Percentiles rank a stretch among this genome's conserved stretches.
Evolutionary conservation across 2,797 vertebrate species (phyloP).

Genomic region (Halcyon leucocephala): DNA sequence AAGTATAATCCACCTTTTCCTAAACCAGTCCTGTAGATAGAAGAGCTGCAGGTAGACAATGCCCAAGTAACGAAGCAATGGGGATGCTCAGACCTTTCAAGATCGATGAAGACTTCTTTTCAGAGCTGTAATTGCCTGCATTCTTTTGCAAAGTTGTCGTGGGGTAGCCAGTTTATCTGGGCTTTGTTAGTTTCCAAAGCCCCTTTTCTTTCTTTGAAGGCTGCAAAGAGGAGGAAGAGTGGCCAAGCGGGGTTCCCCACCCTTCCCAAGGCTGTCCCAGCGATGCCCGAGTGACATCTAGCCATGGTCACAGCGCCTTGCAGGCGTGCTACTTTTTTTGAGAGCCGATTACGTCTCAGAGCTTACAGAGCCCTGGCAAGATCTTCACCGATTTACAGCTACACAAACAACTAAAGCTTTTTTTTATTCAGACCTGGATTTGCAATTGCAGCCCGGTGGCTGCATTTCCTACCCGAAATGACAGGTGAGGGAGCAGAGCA

Average conservation of each 20-base stretch:
- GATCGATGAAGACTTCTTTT: fast-evolving
- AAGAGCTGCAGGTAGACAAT: background rate
- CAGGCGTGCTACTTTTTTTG: background rate
- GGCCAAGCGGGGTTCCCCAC: too few relatives aligned
- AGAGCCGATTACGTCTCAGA: background rate
- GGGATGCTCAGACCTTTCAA: background rate
- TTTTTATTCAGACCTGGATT: too few relatives aligned
- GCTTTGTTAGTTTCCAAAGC: background rate
- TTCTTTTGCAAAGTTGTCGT: background rate
- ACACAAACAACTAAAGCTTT: fast-evolving
- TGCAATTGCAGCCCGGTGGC: too few relatives aligned
- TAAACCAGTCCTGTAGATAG: background rate
- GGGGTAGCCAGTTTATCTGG: background rate
- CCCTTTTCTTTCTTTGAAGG: background rate
- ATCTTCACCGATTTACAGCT: background rate
- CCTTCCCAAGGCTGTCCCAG: background rate
- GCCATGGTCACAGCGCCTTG: too few relatives aligned
- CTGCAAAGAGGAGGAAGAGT: background rate
- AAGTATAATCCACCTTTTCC: background rate
- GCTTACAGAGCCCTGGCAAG: background rate
- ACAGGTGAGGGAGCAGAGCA: fast-evolving
- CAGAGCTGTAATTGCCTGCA: background rate
- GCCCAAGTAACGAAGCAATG: background rate
- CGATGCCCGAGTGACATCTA: background rate
- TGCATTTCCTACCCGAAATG: fast-evolving